Evolutionary conservation across 1,140 invertebrate genomes (phyloP).

Genomic region (Atta colombica): DNA sequence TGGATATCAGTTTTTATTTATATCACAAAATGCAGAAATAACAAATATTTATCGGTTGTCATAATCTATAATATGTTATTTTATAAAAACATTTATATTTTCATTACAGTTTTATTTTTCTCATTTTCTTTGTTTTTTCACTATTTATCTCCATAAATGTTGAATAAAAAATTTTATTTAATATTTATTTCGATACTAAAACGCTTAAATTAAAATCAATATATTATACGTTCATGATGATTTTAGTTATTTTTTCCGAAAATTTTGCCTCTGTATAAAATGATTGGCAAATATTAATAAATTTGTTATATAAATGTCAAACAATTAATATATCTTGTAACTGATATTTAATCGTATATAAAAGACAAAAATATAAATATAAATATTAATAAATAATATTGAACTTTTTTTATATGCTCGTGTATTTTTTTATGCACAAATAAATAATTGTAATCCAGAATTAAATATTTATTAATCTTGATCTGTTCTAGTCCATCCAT

Average conservation of each 20-base stretch:
- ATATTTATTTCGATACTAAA: neutral
- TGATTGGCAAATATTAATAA: slow-evolving; percentile 14
- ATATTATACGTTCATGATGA: neutral
- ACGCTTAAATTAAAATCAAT: neutral
- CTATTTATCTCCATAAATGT: neutral
- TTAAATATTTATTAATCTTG: slow-evolving; percentile 8
- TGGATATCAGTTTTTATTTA: neutral
- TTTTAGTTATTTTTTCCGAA: neutral
- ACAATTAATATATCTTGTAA: neutral
- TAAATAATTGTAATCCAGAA: neutral
- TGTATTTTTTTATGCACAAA: neutral
- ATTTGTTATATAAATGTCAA: slow-evolving; percentile 1
- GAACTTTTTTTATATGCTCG: neutral
- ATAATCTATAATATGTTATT: too few species aligned
- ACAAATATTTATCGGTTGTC: neutral
- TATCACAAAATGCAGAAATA: too few species aligned
- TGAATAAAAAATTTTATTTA: neutral
- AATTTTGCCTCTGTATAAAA: neutral
- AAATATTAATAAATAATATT: neutral
- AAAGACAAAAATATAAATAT: neutral
- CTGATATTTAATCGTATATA: neutral
- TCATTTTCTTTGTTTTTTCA: neutral
- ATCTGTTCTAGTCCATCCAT: neutral
- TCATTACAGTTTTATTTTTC: neutral
- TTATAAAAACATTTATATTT: neutral